These are phyloP conservation scores for Gobio occitaniae DNA, from an alignment of 2,797 vertebrate species.

Conservation along the genomic window DNA sequence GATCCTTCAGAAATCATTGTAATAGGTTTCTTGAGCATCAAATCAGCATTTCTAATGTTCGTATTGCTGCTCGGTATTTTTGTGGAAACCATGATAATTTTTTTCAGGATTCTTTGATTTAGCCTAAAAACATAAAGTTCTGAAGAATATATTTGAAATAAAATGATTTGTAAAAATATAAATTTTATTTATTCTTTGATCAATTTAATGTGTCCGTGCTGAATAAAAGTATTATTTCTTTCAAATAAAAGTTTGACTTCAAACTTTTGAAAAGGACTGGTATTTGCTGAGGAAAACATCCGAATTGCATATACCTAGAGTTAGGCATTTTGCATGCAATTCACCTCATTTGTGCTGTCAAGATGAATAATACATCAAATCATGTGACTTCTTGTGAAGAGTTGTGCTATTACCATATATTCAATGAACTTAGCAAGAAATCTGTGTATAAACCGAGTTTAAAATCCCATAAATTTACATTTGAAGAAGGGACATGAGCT, in stretches of 20 bases:
- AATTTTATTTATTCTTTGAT: too few species aligned
- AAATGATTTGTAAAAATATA: too few species aligned
- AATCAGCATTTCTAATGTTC: neutral
- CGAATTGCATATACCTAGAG: neutral
- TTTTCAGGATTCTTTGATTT: neutral
- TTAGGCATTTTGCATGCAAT: neutral
- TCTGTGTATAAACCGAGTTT: neutral
- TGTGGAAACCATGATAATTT: neutral
- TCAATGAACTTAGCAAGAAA: neutral
- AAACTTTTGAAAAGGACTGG: neutral
- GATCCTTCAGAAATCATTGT: neutral
- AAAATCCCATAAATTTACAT: neutral
- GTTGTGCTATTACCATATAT: neutral
- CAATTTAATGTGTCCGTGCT: neutral
- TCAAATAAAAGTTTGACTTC: neutral
- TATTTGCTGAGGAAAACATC: neutral
- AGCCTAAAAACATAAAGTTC: neutral
- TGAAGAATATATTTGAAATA: neutral
- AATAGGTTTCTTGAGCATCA: neutral
- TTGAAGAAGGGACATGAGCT: neutral
- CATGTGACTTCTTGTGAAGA: neutral
- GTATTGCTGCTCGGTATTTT: neutral
- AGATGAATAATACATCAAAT: conserved; percentile 1
- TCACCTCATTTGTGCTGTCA: neutral
- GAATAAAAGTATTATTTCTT: neutral